Evolutionary conservation across 1,140 invertebrate genomes (phyloP).

Genomic region (Condylostylus longicornis): DNA sequence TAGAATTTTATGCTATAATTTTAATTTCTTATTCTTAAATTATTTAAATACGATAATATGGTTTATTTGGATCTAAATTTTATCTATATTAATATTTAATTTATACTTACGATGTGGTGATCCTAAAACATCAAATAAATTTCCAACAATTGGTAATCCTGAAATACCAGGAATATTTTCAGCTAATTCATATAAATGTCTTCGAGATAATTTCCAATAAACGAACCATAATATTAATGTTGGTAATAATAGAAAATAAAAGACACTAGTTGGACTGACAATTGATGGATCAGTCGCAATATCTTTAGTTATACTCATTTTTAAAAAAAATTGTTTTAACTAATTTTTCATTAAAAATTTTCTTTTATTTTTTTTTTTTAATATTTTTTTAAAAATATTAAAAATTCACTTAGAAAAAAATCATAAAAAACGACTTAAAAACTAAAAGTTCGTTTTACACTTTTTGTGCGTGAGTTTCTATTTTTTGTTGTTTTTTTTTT

Average conservation of each 20-base stretch:
- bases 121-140: conserved; percentile 52
- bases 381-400: too few relatives aligned
- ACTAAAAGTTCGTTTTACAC: too few relatives aligned
- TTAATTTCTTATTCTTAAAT: conserved; percentile 35
- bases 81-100: neutral
- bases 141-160: conserved; percentile 53
- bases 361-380: too few relatives aligned
- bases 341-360: too few relatives aligned
- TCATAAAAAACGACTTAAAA: too few relatives aligned
- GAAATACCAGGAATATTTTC: conserved; percentile 51
- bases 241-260: conserved; percentile 51
- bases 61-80: neutral
- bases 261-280: conserved; percentile 38
- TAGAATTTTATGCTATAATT: neutral
- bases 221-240: conserved; percentile 49
- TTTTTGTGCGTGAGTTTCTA: too few relatives aligned
- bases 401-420: too few relatives aligned
- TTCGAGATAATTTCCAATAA: conserved; percentile 54
- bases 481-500: too few relatives aligned
- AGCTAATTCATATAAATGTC: conserved; percentile 51
- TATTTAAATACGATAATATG: conserved; percentile 49
- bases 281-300: conserved; percentile 21
- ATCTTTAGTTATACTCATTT: conserved; percentile 14
- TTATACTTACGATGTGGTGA: conserved; percentile 34
- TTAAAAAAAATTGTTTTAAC: conserved; percentile 1